A percentile compares a stretch with the other conserved stretches of the same genome.
phyloP scores from a whole-genome alignment of 2,113 vertebrate species.

The Pterocles orientalis region DNA sequence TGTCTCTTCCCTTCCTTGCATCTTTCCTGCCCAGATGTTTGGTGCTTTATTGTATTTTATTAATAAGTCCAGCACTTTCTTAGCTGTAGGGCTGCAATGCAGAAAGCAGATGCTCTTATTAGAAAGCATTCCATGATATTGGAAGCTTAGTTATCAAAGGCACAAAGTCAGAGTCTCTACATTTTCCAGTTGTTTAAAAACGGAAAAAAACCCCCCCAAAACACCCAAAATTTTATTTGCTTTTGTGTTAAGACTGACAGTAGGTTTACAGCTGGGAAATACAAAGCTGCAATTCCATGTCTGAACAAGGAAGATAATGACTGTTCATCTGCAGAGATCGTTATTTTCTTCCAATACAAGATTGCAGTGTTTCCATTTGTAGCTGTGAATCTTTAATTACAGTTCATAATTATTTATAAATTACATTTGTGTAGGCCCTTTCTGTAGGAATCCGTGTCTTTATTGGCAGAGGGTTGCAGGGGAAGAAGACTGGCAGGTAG shows the following conservation, averaged over 20 bases:
- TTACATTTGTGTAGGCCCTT: background rate
- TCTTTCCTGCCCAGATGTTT: background rate
- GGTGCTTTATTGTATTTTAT: slow-evolving; percentile 33
- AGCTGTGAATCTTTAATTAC: slow-evolving; percentile 31
- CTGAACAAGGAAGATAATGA: background rate
- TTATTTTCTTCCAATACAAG: background rate
- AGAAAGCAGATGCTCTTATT: slow-evolving; percentile 26
- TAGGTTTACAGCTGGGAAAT: slow-evolving; percentile 1
- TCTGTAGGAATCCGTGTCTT: background rate
- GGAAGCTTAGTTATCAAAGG: slow-evolving; percentile 19
- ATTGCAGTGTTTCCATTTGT: background rate
- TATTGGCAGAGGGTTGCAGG: background rate
- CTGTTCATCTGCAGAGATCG: background rate
- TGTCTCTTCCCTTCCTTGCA: background rate
- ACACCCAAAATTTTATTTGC: background rate
- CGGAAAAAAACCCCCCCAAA: background rate
- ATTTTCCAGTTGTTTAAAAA: slow-evolving; percentile 9
- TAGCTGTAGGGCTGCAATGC: slow-evolving; percentile 9
- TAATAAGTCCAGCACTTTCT: background rate
- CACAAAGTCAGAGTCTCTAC: background rate
- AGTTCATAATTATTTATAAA: background rate
- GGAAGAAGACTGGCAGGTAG: background rate
- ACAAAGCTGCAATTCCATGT: background rate
- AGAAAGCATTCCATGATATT: background rate
- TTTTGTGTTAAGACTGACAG: background rate